phyloP scores from a whole-genome alignment of 1,140 invertebrate genomes.

The Meloidogyne hapla region DNA sequence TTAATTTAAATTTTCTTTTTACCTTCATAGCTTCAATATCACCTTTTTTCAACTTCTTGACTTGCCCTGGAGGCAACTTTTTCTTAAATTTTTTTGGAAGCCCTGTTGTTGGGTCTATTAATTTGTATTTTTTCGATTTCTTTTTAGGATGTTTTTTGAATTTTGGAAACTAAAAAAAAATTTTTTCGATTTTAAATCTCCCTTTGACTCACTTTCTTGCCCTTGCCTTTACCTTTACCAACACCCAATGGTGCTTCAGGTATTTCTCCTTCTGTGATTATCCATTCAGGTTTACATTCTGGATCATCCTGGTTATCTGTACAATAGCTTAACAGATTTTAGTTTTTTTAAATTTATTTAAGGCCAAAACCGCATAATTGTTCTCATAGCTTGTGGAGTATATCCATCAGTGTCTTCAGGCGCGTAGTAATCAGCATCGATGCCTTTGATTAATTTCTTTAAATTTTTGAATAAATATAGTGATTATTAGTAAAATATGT shows the following conservation, averaged over 20 bases:
- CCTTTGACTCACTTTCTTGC: background rate
- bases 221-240: conserved; percentile 3
- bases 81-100: background rate
- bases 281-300: conserved; percentile 13
- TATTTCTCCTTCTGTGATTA: conserved; percentile 9
- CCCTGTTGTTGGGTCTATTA: background rate
- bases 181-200: background rate
- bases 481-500: too few species aligned
- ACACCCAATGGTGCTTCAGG: background rate
- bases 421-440: conserved; percentile 29
- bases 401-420: conserved; percentile 21
- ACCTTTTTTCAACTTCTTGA: background rate
- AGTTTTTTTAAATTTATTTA: background rate
- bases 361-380: conserved; percentile 28
- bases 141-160: background rate
- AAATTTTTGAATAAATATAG: too few species aligned
- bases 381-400: conserved; percentile 36
- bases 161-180: conserved; percentile 18
- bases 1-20: background rate
- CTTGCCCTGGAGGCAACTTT: background rate
- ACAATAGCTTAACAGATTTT: background rate
- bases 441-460: conserved; percentile 20
- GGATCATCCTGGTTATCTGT: background rate
- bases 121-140: background rate
- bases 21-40: background rate